A percentile compares a stretch with the other conserved stretches of the same genome.
Conservation (phyloP, 1,140 invertebrate species). For the Drosophila mojavensis region DNA sequence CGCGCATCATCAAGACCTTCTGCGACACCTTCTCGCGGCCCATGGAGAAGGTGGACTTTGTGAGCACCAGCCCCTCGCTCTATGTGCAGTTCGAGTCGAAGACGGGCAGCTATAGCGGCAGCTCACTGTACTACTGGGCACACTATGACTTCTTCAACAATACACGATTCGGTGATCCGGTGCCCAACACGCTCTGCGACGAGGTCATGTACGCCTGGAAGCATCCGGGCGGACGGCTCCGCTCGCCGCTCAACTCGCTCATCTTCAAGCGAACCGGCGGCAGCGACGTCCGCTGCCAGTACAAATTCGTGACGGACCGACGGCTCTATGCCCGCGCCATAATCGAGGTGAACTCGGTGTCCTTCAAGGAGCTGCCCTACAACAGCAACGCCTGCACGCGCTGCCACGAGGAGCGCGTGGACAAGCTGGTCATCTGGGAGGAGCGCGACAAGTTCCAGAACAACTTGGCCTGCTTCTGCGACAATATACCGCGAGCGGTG, state of each 20-base stretch:
- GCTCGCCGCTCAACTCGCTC: constrained; percentile 93
- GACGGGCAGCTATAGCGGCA: constrained; percentile 95
- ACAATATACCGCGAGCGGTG: constrained; percentile 86
- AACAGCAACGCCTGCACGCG: constrained; percentile 91
- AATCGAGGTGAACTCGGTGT: constrained; percentile 84
- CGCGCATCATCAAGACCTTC: constrained; percentile 94
- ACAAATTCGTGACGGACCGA: constrained; percentile 92
- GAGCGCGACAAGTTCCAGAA: constrained; percentile 84
- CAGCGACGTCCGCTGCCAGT: constrained; percentile 91
- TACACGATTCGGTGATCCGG: constrained; percentile 91
- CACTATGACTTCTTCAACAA: constrained; percentile 97
- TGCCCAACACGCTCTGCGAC: constrained; percentile 92
- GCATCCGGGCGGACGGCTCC: constrained; percentile 87
- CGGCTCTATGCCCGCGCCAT: constrained; percentile 92
- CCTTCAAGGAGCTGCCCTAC: constrained; percentile 89
- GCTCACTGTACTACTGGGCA: constrained; percentile 94
- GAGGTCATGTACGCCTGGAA: constrained; percentile 93
- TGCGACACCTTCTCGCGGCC: constrained; percentile 96
- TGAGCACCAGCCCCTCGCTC: constrained; percentile 92
- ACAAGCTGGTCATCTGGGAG: constrained; percentile 91
- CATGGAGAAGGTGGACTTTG: constrained; percentile 96
- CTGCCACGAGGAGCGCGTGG: constrained; percentile 93
- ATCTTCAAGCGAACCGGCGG: constrained; percentile 90
- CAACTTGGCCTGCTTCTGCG: constrained; percentile 87
- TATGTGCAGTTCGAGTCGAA: constrained; percentile 95